Base-by-base conservation (phyloP, 2,797 vertebrate species). In the Falco rusticolus region DNA sequence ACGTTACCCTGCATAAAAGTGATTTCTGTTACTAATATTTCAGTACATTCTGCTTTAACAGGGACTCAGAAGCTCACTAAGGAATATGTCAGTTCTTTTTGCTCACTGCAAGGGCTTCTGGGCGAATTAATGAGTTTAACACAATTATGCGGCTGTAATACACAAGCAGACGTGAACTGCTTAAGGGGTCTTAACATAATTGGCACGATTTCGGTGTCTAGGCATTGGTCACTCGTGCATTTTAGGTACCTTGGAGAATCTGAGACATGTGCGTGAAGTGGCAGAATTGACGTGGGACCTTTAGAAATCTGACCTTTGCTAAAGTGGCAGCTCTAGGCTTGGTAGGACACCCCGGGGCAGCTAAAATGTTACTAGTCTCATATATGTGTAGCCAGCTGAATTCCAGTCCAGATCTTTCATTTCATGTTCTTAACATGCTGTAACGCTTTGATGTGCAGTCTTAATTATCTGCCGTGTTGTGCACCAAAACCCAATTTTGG, bases 1-100 rank as follows among this genome's bases (percentile, higher is more conserved):
- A 81, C 70, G 79, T 68, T 84, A 95, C 76, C 43, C 33, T 89
- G n/a, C 65, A 45, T 79, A 87, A 91, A 95, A 87, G 13, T 72
- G 41, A 76, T 90, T 90, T 71, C 45, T 93, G 19, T 64, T 59
- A 22, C 41, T 57, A 78, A 86, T 75, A 86, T 75, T 95, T 81
- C 24, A 69, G 21, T 11, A 2, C 17, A 19, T 87, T 89, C 53
- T 74, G 34, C 54, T 87, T 82, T 89, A 69, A 72, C 45, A 53
- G 29, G 37, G 45, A 75, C 43, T 84, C 7, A 2, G 33, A 65
- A 89, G 7, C 63, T 93, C 80, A 48, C 65, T 66, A 48, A 88
- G 72, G 80, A 79, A 51, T 86, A 65, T 24, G 26, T 59, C 90
- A 37, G 19, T 43, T 3, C 56, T 75, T 84, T 77, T 77, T 50